A percentile compares a stretch with the other conserved stretches of the same genome.
These are phyloP conservation scores for Gallinago media DNA, from an alignment of 2,113 vertebrate species.

Conservation along the genomic window DNA sequence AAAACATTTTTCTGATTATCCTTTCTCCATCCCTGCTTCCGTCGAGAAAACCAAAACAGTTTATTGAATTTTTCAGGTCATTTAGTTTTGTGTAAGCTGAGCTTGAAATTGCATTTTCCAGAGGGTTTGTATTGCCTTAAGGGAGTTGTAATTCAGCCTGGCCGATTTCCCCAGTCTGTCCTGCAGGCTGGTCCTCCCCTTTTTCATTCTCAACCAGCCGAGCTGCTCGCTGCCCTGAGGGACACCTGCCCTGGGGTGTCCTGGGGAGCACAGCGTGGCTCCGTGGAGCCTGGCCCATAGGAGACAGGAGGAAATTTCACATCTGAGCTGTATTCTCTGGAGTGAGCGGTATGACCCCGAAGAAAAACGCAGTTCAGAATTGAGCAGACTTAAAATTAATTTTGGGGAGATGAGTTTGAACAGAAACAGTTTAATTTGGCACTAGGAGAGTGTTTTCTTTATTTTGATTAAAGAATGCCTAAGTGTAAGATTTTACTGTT, in stretches of 20 bases:
- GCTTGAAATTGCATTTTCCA: conserved; percentile 47
- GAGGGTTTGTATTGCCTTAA: conserved; percentile 17
- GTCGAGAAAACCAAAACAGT: conserved; percentile 36
- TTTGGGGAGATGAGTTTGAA: neutral
- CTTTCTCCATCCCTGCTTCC: neutral
- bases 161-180: neutral
- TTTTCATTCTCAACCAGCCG: neutral
- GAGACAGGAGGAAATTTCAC: neutral
- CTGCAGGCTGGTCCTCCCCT: neutral
- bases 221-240: neutral
- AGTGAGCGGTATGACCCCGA: neutral
- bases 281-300: neutral
- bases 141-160: conserved; percentile 38
- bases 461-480: neutral
- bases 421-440: neutral
- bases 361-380: neutral
- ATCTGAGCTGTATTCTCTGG: neutral
- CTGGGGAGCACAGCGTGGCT: neutral
- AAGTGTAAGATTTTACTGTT: neutral
- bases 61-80: conserved; percentile 64
- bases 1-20: conserved; percentile 18
- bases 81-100: conserved; percentile 53
- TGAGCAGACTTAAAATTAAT: neutral
- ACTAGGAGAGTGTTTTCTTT: neutral
- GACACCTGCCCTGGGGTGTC: neutral